These are phyloP conservation scores for Amia ocellicauda DNA, from an alignment of 2,113 vertebrate species.

Conservation along the genomic window DNA sequence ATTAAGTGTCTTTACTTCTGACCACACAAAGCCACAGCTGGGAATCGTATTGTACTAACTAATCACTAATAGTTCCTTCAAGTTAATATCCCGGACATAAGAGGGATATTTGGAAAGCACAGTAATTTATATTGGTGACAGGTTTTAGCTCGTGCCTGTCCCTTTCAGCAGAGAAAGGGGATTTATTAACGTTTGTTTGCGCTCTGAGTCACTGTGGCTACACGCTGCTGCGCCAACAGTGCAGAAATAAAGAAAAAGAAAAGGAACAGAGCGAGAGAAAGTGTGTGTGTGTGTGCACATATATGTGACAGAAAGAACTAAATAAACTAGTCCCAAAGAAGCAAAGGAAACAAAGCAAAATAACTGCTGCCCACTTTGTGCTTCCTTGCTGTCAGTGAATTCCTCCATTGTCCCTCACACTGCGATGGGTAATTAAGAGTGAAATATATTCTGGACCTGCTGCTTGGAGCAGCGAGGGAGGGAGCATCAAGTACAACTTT, in stretches of 20 bases:
- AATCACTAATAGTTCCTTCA: background rate
- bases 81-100: background rate
- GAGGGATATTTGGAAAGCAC: slow-evolving; percentile 12
- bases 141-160: slow-evolving; percentile 2
- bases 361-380: background rate
- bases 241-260: background rate
- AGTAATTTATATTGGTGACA: slow-evolving; percentile 15
- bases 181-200: slow-evolving; percentile 7
- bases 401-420: too few relatives aligned
- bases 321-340: background rate
- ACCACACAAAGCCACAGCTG: background rate
- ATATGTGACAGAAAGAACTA: background rate
- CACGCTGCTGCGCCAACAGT: too few relatives aligned
- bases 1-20: too few relatives aligned
- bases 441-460: too few relatives aligned
- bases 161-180: background rate
- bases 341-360: background rate
- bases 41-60: background rate
- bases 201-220: slow-evolving; percentile 14
- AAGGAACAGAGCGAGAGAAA: background rate
- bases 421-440: too few relatives aligned
- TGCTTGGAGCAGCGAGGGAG: too few relatives aligned
- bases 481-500: background rate
- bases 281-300: too few relatives aligned
- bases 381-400: background rate